Base-by-base conservation (phyloP, 2,888 invertebrate species). In the Cheilosia pagana region DNA sequence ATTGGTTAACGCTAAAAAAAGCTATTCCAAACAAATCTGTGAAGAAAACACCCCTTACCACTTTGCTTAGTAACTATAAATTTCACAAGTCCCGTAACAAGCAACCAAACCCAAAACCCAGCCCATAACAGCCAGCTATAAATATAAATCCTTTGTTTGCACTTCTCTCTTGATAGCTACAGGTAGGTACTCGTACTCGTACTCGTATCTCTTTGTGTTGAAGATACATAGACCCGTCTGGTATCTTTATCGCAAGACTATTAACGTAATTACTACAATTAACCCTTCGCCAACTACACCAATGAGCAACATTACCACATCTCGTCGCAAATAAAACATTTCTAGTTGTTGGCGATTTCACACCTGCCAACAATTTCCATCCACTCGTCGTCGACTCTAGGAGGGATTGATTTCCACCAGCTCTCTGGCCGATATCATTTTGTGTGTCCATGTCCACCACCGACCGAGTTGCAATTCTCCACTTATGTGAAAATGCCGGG, bases 321-420 rank as follows among this genome's bases (percentile, higher is more conserved):
- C 45, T 45, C n/a, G 52, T 53, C 8, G 41, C 63, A 63, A 74
- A 81, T 68, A 81, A 75, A 74, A 57, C 74, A 74, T 63, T 68
- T 63, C 81, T 67, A 76, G 71, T 67, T 50, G 59, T 39, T 76
- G 76, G 81, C 75, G 67, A 75, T 85, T 85, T 85, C 81, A 85
- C 85, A 85, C 85, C 85, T 85, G 85, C 85, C 75, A 57, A 76
- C 81, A 60, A 75, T 76, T 82, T 76, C 60, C 71, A 59, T 43
- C 62, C 53, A 63, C 62, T 50, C 41, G 48, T 21, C 10, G 25
- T 41, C 35, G 25, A 41, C 68, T 31, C 35, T 12, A 1, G 14
- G 41, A 57, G 25, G 74, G 67, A 70, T 79, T 63, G 70, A 52
- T 74, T 83, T 75, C 78, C 45, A 65, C 31, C 23, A 16, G 50